Base-by-base conservation (phyloP, 2,888 invertebrate genomes). In the Melangyna quadrimaculata region DNA sequence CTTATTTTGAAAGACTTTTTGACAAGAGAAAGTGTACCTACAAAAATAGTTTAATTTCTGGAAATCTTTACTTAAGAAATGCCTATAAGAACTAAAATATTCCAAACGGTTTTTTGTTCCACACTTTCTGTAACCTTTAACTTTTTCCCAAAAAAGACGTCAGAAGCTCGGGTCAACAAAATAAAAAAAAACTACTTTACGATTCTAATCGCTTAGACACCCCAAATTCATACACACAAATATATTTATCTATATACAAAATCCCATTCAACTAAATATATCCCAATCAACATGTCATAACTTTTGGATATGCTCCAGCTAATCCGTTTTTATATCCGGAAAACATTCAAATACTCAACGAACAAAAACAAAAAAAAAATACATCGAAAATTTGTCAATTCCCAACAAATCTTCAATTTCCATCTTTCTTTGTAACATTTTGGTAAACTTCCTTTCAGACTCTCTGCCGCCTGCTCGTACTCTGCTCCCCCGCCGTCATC, bases 351-450 rank as follows among this genome's bases (percentile, higher is more conserved):
- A 63, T 35, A 53, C n/a, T 53, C 37, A 24, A 37, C 24, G 0
- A 14, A 37, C 22, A n/a, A 22, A 37, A n/a, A 37, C 10, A 35
- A 55, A 61, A 37, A 10, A 37, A 45, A 19, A 37, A 70, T 69
- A 24, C 53, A 59, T 59, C 59, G 35, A 53, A 69, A 74, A 80
- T 80, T 80, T 72, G 80, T 80, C 84, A 61, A 80, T 80, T 80
- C 67, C 32, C 29, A 22, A 70, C 73, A 78, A 83, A 83, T 78
- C 55, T 69, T 32, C 32, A 69, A 78, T 83, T 78, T 73, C 48
- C 75, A 77, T 80, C 72, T 80, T 48, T 51, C 67, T 67, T 57
- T 71, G 48, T 40, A 45, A 29, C 43, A 73, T 45, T 59, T 59
- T 22, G 19, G 22, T 59, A 59, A 59, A 72, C 53, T 27, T 48